phyloP scores from a whole-genome alignment of 1,140 invertebrate species.

The Vanessa atalanta region DNA sequence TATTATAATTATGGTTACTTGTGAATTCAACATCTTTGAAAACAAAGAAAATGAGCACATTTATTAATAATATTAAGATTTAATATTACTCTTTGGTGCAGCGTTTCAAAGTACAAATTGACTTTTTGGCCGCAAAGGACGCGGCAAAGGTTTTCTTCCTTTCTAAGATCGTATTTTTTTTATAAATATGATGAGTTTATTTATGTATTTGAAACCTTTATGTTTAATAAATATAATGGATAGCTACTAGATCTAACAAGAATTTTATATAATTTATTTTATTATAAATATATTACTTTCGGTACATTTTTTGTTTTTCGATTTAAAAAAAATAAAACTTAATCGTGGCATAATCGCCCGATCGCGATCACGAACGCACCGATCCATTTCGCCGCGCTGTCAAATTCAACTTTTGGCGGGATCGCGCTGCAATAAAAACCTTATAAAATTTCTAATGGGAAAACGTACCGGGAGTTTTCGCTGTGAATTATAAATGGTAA shows the following conservation, averaged over 20 bases:
- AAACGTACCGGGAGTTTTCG: slow-evolving; percentile 75
- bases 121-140: slow-evolving; percentile 17
- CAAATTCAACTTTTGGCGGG: slow-evolving; percentile 53
- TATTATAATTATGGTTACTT: too few species aligned
- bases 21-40: too few species aligned
- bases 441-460: slow-evolving; percentile 79
- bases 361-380: slow-evolving; percentile 38
- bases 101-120: slow-evolving; percentile 11
- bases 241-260: too few species aligned
- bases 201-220: not conserved
- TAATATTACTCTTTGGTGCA: slow-evolving; percentile 6
- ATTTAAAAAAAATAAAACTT: slow-evolving; percentile 52
- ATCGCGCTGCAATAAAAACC: slow-evolving; percentile 69
- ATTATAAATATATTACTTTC: not conserved
- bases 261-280: too few species aligned
- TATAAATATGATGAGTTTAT: not conserved
- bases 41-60: not conserved
- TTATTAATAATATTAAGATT: not conserved
- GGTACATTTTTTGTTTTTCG: slow-evolving; percentile 29
- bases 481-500: slow-evolving; percentile 79
- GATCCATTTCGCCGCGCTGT: slow-evolving; percentile 37
- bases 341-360: not conserved
- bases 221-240: too few species aligned
- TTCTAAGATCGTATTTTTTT: not conserved
- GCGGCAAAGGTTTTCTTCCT: not conserved